These are phyloP conservation scores for Tragelaphus strepsiceros DNA, from an alignment of 2,113 vertebrate species.

Conservation along the genomic window DNA sequence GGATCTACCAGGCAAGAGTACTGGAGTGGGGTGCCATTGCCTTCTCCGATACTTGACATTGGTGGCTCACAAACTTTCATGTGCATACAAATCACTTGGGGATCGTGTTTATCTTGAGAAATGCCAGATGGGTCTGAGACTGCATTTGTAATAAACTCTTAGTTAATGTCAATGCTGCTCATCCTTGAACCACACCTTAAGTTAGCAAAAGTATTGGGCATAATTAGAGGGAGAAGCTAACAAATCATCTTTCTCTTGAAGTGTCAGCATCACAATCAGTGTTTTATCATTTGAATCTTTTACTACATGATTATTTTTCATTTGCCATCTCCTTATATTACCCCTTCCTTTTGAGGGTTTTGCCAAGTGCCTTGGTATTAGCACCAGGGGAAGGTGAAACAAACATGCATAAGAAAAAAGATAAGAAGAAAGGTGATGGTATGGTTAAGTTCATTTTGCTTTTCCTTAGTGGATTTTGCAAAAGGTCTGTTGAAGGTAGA, in stretches of 20 bases:
- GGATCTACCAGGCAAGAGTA: too few relatives aligned
- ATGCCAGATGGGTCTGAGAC: not conserved
- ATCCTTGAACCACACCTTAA: not conserved
- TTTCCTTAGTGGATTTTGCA: not conserved
- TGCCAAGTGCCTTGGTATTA: not conserved
- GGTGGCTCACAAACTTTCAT: not conserved
- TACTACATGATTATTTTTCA: not conserved
- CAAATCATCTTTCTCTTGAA: not conserved
- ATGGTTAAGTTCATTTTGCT: not conserved
- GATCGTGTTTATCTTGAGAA: not conserved
- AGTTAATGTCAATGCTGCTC: not conserved
- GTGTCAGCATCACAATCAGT: not conserved
- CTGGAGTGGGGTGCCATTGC: too few relatives aligned
- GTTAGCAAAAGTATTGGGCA: not conserved
- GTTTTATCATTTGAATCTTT: not conserved
- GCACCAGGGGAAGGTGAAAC: not conserved
- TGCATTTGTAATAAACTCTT: not conserved
- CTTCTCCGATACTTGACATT: not conserved
- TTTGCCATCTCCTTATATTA: not conserved
- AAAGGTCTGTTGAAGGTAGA: conserved; percentile 51
- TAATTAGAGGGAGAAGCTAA: not conserved
- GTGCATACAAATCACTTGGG: not conserved
- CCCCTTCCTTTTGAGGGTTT: not conserved
- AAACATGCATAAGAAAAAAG: not conserved
- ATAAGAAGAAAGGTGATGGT: not conserved